These are phyloP conservation scores for Typhlichthys eigenmanni DNA, from an alignment of 2,797 vertebrate species.

Conservation along the genomic window DNA sequence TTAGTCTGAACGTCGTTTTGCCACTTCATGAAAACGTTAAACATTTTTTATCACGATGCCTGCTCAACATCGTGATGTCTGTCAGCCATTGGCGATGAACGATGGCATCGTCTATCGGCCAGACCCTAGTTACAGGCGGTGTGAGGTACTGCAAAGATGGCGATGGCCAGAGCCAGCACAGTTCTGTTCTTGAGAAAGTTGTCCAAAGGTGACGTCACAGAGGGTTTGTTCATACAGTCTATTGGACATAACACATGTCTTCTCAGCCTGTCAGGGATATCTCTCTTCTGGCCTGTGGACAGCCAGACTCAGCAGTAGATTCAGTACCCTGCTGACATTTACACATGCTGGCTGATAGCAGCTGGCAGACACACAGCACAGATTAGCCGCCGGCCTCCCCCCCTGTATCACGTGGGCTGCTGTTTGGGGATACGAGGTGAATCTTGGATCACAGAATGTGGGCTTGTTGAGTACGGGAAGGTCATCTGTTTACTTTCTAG, in stretches of 20 bases:
- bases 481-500: slow-evolving; percentile 2
- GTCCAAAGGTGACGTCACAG: not conserved
- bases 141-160: too few species aligned
- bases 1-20: too few species aligned
- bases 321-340: slow-evolving; percentile 48
- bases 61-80: too few species aligned
- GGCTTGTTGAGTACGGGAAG: slow-evolving; percentile 23
- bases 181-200: too few species aligned
- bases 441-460: slow-evolving; percentile 32
- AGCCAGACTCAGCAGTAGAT: slow-evolving; percentile 32
- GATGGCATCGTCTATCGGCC: too few species aligned
- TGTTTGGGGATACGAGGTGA: slow-evolving; percentile 41
- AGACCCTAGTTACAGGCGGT: too few species aligned
- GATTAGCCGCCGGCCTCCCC: slow-evolving; percentile 52
- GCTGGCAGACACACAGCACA: slow-evolving; percentile 33
- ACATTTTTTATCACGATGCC: too few species aligned
- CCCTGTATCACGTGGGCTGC: slow-evolving; percentile 18
- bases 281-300: slow-evolving; percentile 34
- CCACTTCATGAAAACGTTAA: too few species aligned
- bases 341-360: slow-evolving; percentile 48
- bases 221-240: not conserved
- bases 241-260: not conserved
- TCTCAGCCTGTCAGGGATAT: slow-evolving; percentile 22
- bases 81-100: too few species aligned
- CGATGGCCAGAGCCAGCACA: too few species aligned